Evolutionary conservation across 2,797 vertebrate species (phyloP), one percentile per base, ranked within the genome.

Genomic region (Arrhamphus sclerolepis): DNA sequence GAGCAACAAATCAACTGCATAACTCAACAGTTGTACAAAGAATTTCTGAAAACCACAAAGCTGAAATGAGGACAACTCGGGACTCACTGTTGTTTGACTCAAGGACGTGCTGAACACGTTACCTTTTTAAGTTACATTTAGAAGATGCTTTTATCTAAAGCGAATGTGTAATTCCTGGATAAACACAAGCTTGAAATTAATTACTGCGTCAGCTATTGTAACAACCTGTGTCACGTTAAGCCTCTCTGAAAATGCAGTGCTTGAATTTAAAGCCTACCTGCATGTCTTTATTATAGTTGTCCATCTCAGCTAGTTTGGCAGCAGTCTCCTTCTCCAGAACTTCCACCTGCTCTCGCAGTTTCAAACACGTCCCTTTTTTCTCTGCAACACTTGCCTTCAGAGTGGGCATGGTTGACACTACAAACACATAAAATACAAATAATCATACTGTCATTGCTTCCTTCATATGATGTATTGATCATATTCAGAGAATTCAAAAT

Each of bases 241-340:
- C 6, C 19, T 5, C 1, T 42, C 2, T 22, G 21, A 11, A 19
- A 22, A 28, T 13, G 1, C 14, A 24, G 16, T 1, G 2, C n/a
- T 39, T 19, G 9, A 7, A 24, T 26, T 26, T 6, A 1, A 20
- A 26, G 56, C 43, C 26, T 89, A 98, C 97, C 95, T 98, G 95
- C 62, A 97, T 90, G 47, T 95, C 93, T 78, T 71, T 92, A 78
- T 95, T 97, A 83, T 96, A 97, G 39, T 77, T 87, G 85, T 97
- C 95, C 94, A 99, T 95, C 90, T 97, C 95, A 9, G 88, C 83
- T 56, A 99, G 91, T 80, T 97, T 98, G 56, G 91, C 89, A 70
- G 95, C 90, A 0, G 96, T 98, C 82, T 98, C 96, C 76, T 92
- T 96, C 86, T 98, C 95, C 76, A 99, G 87, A 62, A 91, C 86